Evolutionary conservation across 2,113 vertebrate genomes (phyloP).

Genomic region (Ginglymostoma cirratum): DNA sequence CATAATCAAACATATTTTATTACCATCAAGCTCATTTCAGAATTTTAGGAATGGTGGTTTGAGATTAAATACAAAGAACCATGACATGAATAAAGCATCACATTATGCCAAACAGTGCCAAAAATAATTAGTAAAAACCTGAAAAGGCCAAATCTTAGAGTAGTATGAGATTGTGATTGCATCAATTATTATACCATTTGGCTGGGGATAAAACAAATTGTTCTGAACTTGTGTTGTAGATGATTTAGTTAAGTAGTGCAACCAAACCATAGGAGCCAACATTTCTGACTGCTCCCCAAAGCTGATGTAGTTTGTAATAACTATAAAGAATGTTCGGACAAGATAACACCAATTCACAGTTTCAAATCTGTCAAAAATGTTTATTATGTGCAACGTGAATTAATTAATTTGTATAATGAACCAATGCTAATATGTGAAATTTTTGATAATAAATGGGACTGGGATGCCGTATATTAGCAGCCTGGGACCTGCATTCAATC

Average conservation of each 20-base stretch:
- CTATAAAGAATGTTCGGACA: not conserved
- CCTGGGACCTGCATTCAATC: not conserved
- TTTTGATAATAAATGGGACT: not conserved
- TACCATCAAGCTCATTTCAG: not conserved
- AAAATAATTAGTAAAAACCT: constrained; percentile 3
- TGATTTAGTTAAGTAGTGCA: not conserved
- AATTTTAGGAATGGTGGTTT: not conserved
- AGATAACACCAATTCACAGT: not conserved
- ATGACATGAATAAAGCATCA: not conserved
- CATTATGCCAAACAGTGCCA: not conserved
- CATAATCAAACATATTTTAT: not conserved
- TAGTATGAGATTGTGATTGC: not conserved
- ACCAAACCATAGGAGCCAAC: not conserved
- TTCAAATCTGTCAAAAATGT: not conserved
- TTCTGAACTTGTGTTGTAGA: not conserved
- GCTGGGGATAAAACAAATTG: not conserved
- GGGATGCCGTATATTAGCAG: not conserved
- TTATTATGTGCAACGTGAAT: not conserved
- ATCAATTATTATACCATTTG: not conserved
- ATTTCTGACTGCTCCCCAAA: not conserved
- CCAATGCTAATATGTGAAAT: not conserved
- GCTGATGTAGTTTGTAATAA: not conserved
- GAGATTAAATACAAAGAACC: not conserved
- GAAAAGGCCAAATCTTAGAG: not conserved
- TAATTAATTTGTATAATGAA: not conserved